Conservation (phyloP, 2,888 invertebrate species). For the Rhodophaea formosa region DNA sequence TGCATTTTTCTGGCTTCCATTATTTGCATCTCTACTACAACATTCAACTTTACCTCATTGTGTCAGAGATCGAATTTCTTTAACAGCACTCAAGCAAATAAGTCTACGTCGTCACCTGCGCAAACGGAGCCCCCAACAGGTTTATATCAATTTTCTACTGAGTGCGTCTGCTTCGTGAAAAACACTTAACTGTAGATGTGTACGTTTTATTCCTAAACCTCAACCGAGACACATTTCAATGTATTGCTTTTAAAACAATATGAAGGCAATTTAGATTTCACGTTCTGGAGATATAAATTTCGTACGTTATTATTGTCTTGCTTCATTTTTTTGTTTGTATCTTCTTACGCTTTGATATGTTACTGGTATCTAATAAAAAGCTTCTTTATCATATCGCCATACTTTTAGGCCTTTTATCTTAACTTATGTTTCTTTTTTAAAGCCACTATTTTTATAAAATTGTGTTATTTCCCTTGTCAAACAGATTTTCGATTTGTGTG, state of each 20-base stretch:
- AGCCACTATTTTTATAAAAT: background rate
- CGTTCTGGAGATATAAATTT: slow-evolving; percentile 5
- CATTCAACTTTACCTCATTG: slow-evolving; percentile 35
- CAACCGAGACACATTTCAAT: slow-evolving; percentile 15
- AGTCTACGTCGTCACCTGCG: slow-evolving; percentile 68
- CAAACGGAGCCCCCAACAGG: slow-evolving; percentile 70
- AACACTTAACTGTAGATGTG: slow-evolving; percentile 63
- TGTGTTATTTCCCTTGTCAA: background rate
- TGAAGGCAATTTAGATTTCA: slow-evolving; percentile 5
- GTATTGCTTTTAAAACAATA: slow-evolving; percentile 16
- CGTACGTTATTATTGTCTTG: slow-evolving; percentile 1
- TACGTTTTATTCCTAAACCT: slow-evolving; percentile 35
- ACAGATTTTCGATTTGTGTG: no score
- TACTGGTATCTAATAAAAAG: background rate
- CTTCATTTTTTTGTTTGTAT: background rate
- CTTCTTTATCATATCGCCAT: background rate
- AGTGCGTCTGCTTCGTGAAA: slow-evolving; percentile 72
- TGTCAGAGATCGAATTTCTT: slow-evolving; percentile 41
- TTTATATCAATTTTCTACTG: slow-evolving; percentile 78
- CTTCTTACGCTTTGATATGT: background rate
- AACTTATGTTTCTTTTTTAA: background rate
- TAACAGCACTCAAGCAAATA: slow-evolving; percentile 48
- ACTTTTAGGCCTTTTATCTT: background rate
- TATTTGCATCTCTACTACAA: slow-evolving; percentile 35
- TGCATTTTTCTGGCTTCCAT: slow-evolving; percentile 66